phyloP scores from a whole-genome alignment of 92 coral and sea anemone genomes.

The Ricordea florida region DNA sequence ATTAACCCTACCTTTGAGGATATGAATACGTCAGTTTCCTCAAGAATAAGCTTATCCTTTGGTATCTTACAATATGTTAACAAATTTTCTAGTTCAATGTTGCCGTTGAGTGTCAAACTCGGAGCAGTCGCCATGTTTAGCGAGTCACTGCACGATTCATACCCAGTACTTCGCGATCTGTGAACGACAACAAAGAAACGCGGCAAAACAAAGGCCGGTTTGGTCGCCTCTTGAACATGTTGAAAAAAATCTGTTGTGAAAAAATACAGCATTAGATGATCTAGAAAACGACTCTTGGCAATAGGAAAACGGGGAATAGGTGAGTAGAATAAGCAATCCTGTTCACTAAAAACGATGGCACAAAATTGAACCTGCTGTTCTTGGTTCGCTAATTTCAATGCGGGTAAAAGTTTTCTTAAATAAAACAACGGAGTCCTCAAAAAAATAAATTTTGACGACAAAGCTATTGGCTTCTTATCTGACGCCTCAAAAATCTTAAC shows the following conservation, averaged over 20 bases:
- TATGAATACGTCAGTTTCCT: background rate
- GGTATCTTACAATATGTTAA: conserved; percentile 64
- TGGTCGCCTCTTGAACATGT: background rate
- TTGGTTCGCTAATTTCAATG: too few species aligned
- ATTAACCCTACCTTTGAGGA: conserved; percentile 44
- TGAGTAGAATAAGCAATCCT: too few species aligned
- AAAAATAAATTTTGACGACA: too few species aligned
- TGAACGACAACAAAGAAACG: conserved; percentile 27
- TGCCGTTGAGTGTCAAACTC: conserved; percentile 58
- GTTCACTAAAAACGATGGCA: too few species aligned
- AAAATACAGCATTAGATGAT: background rate
- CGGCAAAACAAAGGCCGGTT: conserved; percentile 27
- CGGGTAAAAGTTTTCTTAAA: too few species aligned
- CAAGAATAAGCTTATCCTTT: conserved; percentile 43
- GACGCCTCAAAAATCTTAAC: too few species aligned
- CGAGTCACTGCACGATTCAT: background rate
- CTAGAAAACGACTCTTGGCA: background rate
- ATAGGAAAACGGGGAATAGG: background rate
- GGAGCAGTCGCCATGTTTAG: conserved; percentile 72
- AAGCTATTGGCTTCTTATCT: too few species aligned
- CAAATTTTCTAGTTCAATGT: conserved; percentile 63
- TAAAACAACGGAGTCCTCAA: too few species aligned
- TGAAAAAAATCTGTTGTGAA: too few species aligned
- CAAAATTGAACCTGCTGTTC: too few species aligned
- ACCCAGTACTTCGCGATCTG: background rate